Evolutionary conservation across 2,113 vertebrate genomes (phyloP), one percentile per base, ranked within the genome.

Genomic region (Pedetes capensis): DNA sequence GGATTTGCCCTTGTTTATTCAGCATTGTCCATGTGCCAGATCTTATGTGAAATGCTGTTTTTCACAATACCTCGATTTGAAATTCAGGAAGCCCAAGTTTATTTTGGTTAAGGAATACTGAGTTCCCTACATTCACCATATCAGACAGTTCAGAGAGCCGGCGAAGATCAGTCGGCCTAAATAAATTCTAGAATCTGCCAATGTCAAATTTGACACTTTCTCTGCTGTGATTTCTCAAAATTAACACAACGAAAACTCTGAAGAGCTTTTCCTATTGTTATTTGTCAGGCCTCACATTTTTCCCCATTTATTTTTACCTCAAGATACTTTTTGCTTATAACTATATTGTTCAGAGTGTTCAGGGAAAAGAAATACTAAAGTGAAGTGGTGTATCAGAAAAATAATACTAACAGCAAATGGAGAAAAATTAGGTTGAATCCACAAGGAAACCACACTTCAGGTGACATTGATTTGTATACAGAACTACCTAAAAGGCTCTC

Each of bases 381-480:
- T 2, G 20, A 93, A 47, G 32, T 0, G 9, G 13, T 51, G 0
- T 39, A 29, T 55, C n/a, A 3, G 59, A 59, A 72, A 68, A 66
- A 81, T 63, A 55, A 93, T 49, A 42, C 39, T 22, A 83, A 66
- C 42, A 42, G 39, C 87, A 97, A 76, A 91, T 80, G 53, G 63
- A 96, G 96, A 97, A 91, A 97, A 97, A 95, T 89, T 5, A 20
- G 51, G 81, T 80, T 89, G 22, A 93, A 84, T 80, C 32, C 20
- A 93, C 22, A 92, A 6, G 12, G 32, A 51, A 93, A 53, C 69
- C 95, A 90, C 53, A 88, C 8, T 90, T 92, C 7, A 37, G 39
- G 27, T 96, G 39, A 95, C 90, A 91, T 39, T 95, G 89, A 97
- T 81, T 97, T 82, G 68, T 95, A 96, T 61, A 34, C 29, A 97